Evolutionary conservation across 2,888 invertebrate species (phyloP).

Genomic region (Cyaniris semiargus): DNA sequence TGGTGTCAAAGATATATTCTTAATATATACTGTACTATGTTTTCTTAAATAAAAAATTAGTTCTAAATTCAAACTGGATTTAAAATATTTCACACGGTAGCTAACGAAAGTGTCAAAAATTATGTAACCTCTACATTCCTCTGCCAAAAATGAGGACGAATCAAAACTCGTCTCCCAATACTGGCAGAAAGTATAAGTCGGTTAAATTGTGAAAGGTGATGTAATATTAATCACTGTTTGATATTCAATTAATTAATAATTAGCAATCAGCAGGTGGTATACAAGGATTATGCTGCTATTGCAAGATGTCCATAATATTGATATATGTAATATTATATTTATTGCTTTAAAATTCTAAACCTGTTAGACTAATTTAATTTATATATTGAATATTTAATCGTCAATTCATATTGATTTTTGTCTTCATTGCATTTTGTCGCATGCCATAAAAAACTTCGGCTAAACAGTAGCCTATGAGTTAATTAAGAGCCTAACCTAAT

Average conservation of each 20-base stretch:
- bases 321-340: neutral
- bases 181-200: neutral
- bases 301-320: neutral
- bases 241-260: neutral
- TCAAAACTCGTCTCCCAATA: neutral
- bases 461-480: no score
- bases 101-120: neutral
- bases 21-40: no score
- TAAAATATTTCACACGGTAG: neutral
- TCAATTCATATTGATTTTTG: neutral
- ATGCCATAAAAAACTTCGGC: no score
- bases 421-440: neutral
- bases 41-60: no score
- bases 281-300: neutral
- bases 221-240: neutral
- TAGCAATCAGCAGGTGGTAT: neutral
- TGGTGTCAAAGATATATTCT: no score
- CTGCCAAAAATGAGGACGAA: neutral
- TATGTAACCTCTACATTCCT: neutral
- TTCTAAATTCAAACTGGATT: neutral
- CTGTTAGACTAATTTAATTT: neutral
- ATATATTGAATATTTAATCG: neutral
- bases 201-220: neutral
- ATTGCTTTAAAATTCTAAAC: neutral
- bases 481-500: no score